A percentile compares a stretch with the other conserved stretches of the same genome.
These are phyloP conservation scores for Diorhabda carinulata DNA, from an alignment of 1,140 invertebrate species.

Conservation along the genomic window DNA sequence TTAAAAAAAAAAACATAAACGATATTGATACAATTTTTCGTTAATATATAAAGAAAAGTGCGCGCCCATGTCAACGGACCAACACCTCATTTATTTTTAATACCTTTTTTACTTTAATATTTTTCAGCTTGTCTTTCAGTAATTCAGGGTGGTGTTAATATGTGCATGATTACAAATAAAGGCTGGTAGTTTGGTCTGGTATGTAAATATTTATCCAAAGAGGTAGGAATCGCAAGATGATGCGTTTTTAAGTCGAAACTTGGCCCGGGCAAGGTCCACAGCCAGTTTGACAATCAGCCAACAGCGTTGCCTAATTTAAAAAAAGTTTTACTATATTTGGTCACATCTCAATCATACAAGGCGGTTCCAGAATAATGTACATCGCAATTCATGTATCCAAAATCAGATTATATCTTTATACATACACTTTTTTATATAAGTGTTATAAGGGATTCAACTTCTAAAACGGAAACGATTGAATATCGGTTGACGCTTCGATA, in stretches of 20 bases:
- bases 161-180: constrained; percentile 34
- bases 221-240: constrained; percentile 27
- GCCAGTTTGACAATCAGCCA: constrained; percentile 36
- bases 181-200: constrained; percentile 32
- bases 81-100: neutral
- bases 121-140: constrained; percentile 6
- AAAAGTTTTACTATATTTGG: no score
- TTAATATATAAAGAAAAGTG: neutral
- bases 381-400: no score
- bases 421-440: no score
- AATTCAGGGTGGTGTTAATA: constrained; percentile 28
- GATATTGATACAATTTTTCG: neutral
- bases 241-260: neutral
- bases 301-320: neutral
- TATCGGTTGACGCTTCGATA: no score
- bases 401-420: no score
- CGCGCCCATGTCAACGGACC: neutral
- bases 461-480: no score
- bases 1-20: neutral
- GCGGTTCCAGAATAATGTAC: no score
- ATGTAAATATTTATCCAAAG: constrained; percentile 34
- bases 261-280: constrained; percentile 9
- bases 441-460: no score
- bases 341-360: no score
- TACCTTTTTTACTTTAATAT: neutral